Percentiles rank a stretch among this genome's conserved stretches.
Conservation (phyloP, 2,888 invertebrate species). For the Eupithecia subfuscata region DNA sequence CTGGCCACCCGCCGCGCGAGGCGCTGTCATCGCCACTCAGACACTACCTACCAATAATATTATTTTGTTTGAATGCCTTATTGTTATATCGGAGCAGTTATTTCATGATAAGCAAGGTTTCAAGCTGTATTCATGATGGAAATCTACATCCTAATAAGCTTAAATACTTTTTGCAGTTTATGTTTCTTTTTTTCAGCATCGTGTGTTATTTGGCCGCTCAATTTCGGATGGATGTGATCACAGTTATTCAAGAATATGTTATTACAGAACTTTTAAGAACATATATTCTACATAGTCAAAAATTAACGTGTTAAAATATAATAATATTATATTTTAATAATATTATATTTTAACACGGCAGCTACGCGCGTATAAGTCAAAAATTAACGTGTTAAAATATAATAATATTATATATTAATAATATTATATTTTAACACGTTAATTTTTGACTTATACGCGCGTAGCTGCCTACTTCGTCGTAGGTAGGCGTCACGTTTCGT, state of each 20-base stretch:
- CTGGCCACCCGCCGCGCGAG: conserved; percentile 67
- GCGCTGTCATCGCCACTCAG: conserved; percentile 75
- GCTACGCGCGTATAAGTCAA: background rate
- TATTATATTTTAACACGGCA: too few relatives aligned
- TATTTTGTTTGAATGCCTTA: conserved; percentile 39
- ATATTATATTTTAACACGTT: too few relatives aligned
- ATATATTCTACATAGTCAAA: too few relatives aligned
- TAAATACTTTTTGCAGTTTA: background rate
- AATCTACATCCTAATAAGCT: background rate
- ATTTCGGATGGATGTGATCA: background rate
- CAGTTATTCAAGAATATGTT: background rate
- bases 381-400: too few relatives aligned
- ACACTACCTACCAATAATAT: conserved; percentile 60
- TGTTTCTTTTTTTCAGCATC: background rate
- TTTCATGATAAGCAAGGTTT: background rate
- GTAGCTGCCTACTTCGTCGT: background rate
- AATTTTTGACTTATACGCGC: background rate
- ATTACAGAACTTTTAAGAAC: background rate
- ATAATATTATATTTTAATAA: too few relatives aligned
- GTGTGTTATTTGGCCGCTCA: background rate
- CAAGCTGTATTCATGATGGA: background rate
- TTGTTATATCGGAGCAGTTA: background rate
- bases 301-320: too few relatives aligned
- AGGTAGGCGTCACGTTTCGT: background rate
- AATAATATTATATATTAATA: too few relatives aligned